A percentile compares a stretch with the other conserved stretches of the same genome.
Evolutionary conservation across 92 coral and sea anemone species (phyloP).

Genomic region (Parazoanthus atlanticus): DNA sequence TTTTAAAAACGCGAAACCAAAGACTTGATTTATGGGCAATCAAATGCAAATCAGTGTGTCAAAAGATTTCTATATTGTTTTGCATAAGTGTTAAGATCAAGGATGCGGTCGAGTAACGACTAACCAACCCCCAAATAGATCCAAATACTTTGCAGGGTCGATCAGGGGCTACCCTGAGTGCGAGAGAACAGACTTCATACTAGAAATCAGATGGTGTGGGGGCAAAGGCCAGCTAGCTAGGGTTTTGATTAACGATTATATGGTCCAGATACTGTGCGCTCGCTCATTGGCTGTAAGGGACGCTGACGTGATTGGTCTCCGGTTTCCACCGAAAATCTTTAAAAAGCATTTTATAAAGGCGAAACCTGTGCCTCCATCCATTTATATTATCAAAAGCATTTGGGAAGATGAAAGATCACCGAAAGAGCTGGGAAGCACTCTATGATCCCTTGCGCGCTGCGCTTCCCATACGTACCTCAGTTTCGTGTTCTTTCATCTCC

Average conservation of each 20-base stretch:
- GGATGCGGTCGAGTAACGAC: not conserved
- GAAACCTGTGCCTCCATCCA: not conserved
- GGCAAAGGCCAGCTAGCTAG: too few species aligned
- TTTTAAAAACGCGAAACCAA: too few species aligned
- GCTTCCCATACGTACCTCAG: not conserved
- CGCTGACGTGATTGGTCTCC: conserved; percentile 7
- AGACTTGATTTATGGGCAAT: not conserved
- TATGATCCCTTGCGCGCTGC: not conserved
- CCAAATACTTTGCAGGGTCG: not conserved
- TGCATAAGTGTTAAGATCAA: not conserved
- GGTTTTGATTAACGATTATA: not conserved
- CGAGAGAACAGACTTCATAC: too few species aligned
- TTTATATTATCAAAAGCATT: not conserved
- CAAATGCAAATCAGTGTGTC: not conserved
- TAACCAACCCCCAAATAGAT: not conserved
- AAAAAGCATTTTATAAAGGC: not conserved
- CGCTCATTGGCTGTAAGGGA: conserved; percentile 3
- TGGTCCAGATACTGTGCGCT: not conserved
- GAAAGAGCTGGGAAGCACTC: not conserved
- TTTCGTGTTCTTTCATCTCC: not conserved
- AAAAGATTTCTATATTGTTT: too few species aligned
- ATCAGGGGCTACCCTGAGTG: not conserved
- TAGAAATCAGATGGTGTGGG: too few species aligned
- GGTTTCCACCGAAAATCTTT: not conserved
- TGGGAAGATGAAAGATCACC: not conserved